Evolutionary conservation across 2,113 vertebrate genomes (phyloP).

Genomic region (Hippopotamus amphibius): DNA sequence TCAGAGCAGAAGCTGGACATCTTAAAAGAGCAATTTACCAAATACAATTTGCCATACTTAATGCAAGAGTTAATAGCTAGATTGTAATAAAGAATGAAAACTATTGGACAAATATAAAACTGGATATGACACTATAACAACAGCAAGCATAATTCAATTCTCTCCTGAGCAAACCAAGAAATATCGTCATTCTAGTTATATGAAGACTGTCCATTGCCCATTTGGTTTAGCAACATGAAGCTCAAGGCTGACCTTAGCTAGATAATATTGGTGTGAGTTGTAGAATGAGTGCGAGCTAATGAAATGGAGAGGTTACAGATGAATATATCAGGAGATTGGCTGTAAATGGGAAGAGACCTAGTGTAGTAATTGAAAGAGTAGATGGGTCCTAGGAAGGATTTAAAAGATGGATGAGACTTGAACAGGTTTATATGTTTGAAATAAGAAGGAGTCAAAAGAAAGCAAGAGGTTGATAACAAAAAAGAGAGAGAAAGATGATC

Average conservation of each 20-base stretch:
- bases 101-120: background rate
- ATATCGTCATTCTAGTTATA: background rate
- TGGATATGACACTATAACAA: background rate
- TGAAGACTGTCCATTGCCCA: background rate
- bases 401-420: background rate
- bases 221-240: background rate
- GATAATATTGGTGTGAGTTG: background rate
- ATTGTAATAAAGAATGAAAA: background rate
- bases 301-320: background rate
- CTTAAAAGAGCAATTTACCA: background rate
- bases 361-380: background rate
- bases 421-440: background rate
- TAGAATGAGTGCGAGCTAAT: background rate
- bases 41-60: background rate
- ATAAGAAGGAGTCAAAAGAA: slow-evolving; percentile 20
- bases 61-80: background rate
- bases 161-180: background rate
- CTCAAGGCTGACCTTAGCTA: background rate
- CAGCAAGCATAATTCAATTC: background rate
- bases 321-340: background rate
- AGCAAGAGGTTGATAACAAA: background rate
- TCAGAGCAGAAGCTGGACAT: background rate
- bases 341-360: background rate
- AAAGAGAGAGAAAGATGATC: background rate
- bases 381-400: background rate